Base-by-base conservation (phyloP, 2,113 vertebrate genomes). In the Melanocharis versteri region DNA sequence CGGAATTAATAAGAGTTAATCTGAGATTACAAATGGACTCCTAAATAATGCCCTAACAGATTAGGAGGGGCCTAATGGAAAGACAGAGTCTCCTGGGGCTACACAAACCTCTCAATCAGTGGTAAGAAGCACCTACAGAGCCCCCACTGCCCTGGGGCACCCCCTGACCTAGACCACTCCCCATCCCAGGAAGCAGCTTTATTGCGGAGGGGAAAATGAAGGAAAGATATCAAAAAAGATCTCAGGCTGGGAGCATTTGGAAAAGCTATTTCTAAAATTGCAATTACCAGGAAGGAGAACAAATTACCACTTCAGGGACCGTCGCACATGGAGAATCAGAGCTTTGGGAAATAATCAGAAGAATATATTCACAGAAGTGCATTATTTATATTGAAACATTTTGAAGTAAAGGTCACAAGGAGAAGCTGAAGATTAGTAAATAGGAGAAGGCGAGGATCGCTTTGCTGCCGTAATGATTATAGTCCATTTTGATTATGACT, bases 231-330 rank as follows among this genome's bases (percentile, higher is more conserved):
- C 39, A 84, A 31, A 75, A 79, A 87, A 73, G 50, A 86, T 84
- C 94, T 82, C 95, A 93, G 97, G 96, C 97, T 96, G 97, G 33
- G 65, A 96, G 89, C 92, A 62, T 96, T 97, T 96, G 95, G 93
- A 94, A 97, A 97, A 97, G 97, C 97, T 96, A 92, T 97, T 98
- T 97, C 97, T 97, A 97, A 97, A 97, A 97, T 97, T 97, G 97
- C 97, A 98, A 98, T 98, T 98, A 98, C 97, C 97, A 90, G 96
- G 94, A 91, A 98, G 96, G 95, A 94, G 97, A 97, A 96, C 97
- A 98, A 98, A 98, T 98, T 97, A 97, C 96, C 97, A 96, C 98
- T 98, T 97, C 96, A 97, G 97, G 98, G 97, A 96, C 96, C 60
- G 94, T 98, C 96, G 93, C 98, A 96, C 97, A 92, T 89, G 94